These are phyloP conservation scores for Bathynomus jamesi DNA, from an alignment of 1,140 invertebrate genomes.

Conservation along the genomic window DNA sequence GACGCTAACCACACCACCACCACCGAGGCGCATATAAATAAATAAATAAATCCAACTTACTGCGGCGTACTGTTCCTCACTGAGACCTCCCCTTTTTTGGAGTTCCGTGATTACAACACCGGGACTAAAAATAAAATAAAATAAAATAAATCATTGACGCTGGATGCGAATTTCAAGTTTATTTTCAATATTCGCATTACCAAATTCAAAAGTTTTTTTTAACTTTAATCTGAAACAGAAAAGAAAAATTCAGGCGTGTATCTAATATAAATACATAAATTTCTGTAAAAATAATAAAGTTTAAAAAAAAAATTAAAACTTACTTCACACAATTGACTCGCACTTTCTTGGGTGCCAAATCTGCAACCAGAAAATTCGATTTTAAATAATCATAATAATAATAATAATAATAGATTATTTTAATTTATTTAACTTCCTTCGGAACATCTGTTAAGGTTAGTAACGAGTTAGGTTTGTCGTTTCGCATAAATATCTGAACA, in stretches of 20 bases:
- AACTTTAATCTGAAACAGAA: background rate
- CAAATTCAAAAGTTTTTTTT: background rate
- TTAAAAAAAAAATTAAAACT: conserved; percentile 23
- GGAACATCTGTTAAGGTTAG: background rate
- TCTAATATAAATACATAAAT: background rate
- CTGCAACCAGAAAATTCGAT: conserved; percentile 26
- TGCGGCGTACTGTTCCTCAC: conserved; percentile 42
- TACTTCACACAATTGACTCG: conserved; percentile 41
- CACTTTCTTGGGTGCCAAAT: conserved; percentile 40
- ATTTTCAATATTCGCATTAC: background rate
- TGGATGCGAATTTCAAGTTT: background rate
- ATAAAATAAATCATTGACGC: background rate
- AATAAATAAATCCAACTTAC: too few relatives aligned
- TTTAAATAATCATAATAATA: background rate
- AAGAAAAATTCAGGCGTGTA: background rate
- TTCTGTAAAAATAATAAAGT: background rate
- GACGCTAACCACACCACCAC: too few relatives aligned
- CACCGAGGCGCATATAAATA: too few relatives aligned
- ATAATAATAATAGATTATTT: background rate
- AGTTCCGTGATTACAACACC: conserved; percentile 56
- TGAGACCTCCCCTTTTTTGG: conserved; percentile 51
- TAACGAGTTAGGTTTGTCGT: background rate
- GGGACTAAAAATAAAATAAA: conserved; percentile 46
- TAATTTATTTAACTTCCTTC: background rate
- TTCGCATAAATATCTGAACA: background rate